Conservation (phyloP, 2,888 invertebrate species). For the Luperina testacea region DNA sequence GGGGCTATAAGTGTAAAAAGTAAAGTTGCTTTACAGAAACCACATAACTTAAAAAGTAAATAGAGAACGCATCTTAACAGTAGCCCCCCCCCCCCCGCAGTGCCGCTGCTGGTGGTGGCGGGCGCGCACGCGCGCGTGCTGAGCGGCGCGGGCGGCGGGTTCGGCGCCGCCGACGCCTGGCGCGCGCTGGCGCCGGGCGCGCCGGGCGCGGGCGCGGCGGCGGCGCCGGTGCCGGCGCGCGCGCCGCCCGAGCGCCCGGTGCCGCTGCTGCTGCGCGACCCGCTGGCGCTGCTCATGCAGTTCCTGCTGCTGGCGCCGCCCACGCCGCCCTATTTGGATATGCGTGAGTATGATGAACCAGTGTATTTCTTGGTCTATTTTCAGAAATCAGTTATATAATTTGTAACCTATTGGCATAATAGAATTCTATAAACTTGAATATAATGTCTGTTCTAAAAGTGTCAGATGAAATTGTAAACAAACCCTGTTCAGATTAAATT, state of each 20-base stretch:
- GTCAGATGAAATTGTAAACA: neutral
- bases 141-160: slow-evolving; percentile 74
- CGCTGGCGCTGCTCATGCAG: slow-evolving; percentile 95
- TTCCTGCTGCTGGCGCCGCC: slow-evolving; percentile 95
- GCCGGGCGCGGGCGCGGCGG: slow-evolving; percentile 68
- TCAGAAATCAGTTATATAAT: too few species aligned
- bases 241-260: slow-evolving; percentile 81
- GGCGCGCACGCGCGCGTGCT: slow-evolving; percentile 84
- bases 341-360: slow-evolving; percentile 89
- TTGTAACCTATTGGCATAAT: too few species aligned
- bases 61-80: neutral
- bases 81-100: slow-evolving; percentile 83
- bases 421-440: neutral
- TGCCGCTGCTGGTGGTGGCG: slow-evolving; percentile 94
- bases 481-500: too few species aligned
- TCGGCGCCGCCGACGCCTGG: slow-evolving; percentile 69
- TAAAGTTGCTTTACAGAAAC: neutral
- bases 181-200: neutral
- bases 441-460: neutral
- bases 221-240: slow-evolving; percentile 52
- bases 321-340: slow-evolving; percentile 92
- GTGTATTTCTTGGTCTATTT: too few species aligned
- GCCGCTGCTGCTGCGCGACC: slow-evolving; percentile 96
- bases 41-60: neutral
- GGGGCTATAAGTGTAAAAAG: too few species aligned